Evolutionary conservation across 1,140 invertebrate genomes (phyloP), one percentile per base, ranked within the genome.

Genomic region (Goniozus legneri): DNA sequence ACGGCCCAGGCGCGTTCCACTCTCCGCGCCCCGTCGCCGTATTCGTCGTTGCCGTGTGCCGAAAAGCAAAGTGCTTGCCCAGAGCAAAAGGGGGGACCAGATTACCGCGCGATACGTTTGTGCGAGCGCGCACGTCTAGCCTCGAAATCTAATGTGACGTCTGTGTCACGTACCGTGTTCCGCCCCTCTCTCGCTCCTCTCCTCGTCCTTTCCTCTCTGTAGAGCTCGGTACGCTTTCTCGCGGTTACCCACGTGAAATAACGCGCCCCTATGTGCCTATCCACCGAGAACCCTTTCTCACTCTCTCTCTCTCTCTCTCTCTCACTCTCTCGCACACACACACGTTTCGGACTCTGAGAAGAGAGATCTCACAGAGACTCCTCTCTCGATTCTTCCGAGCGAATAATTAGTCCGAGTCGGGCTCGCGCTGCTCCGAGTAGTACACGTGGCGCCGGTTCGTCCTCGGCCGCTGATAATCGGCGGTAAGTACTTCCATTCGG

Each of bases 61-160:
- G 69, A 73, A 71, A 73, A 73, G 68, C 71, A 63, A 70, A 66
- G 64, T 67, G 62, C 62, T 61, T 50, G 58, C 55, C 35, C 47
- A 53, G 37, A 43, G 37, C 42, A 20, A 40, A 35, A 37, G 30
- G 30, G 19, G 44, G 54, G 58, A 52, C 56, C 47, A 71, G 71
- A 71, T 71, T 53, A 48, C 33, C 44, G 42, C 32, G 31, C 64
- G 72, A 75, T 75, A 73, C 62, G 68, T 65, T 75, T 75, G 68
- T 67, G 35, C 38, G 40, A 55, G 45, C 44, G 52, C 44, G 47
- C 69, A 64, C 66, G 68, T 69, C 67, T 62, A 47, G 44, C 61
- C 62, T 66, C 59, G 64, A 65, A 72, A 75, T 75, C 68, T 69
- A 71, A 72, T 68, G 72, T 70, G 72, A 75, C 70, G 70, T 75